Conservation (phyloP, 2,888 invertebrate species). For the Eupithecia exiguata region DNA sequence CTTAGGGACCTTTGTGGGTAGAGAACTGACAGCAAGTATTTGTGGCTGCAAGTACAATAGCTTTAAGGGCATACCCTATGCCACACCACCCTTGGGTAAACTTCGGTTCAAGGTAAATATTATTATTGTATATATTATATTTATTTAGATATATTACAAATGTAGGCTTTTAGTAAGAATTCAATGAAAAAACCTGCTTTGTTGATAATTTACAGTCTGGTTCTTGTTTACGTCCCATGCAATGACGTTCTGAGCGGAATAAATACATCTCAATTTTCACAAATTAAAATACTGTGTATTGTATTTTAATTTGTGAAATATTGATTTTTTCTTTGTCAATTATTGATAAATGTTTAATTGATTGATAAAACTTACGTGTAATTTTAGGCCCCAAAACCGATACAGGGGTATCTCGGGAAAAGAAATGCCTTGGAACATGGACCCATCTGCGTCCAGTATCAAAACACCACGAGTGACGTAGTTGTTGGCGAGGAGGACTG, state of each 20-base stretch:
- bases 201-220: background rate
- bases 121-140: no score
- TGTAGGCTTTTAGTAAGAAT: background rate
- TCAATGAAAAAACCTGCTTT: background rate
- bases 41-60: conserved; percentile 29
- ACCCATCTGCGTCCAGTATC: background rate
- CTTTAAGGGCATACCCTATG: conserved; percentile 64
- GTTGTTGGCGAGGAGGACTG: background rate
- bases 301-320: no score
- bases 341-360: background rate
- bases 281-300: no score
- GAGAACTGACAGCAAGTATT: conserved; percentile 12
- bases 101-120: background rate
- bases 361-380: background rate
- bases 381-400: background rate
- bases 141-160: no score
- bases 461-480: background rate
- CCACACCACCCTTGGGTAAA: conserved; percentile 60
- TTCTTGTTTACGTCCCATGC: background rate
- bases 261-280: background rate
- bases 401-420: background rate
- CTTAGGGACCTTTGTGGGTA: conserved; percentile 6
- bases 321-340: no score
- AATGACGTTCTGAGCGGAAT: background rate
- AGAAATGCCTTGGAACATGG: background rate